Evolutionary conservation across 2,797 vertebrate genomes (phyloP).

Genomic region (Chelmon rostratus): DNA sequence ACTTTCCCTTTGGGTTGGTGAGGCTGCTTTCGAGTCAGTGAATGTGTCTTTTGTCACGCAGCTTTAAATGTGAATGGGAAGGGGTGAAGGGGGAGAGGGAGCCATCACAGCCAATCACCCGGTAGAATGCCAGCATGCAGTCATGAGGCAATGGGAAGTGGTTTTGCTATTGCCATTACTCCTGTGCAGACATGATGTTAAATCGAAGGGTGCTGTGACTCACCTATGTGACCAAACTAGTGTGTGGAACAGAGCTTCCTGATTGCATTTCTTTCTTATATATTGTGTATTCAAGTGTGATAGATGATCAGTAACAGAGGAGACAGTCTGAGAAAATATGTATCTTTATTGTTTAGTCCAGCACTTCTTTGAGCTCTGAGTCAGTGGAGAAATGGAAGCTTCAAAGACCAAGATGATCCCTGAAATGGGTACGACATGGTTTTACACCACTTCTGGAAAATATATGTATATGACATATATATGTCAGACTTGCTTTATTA

Average conservation of each 20-base stretch:
- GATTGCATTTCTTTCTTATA: neutral
- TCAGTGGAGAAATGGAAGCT: neutral
- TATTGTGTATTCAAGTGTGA: neutral
- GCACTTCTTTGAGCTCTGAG: neutral
- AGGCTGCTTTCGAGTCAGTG: constrained; percentile 17
- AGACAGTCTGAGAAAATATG: constrained; percentile 59
- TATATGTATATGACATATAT: neutral
- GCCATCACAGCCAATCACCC: constrained; percentile 69
- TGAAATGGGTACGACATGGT: constrained; percentile 20
- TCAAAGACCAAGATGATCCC: constrained; percentile 17
- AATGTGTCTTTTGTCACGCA: constrained; percentile 27
- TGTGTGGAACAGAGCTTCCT: neutral
- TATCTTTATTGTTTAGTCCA: constrained; percentile 55
- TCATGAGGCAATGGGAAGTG: constrained; percentile 4
- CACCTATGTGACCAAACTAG: neutral
- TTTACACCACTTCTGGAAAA: constrained; percentile 20
- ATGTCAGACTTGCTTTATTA: neutral
- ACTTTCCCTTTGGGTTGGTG: constrained; percentile 1
- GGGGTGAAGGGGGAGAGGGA: constrained; percentile 31
- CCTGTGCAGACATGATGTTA: neutral
- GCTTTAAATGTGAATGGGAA: constrained; percentile 62
- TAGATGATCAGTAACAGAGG: constrained; percentile 1
- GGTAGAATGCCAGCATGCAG: constrained; percentile 21
- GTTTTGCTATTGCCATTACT: constrained; percentile 1
- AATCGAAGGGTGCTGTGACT: neutral